A percentile compares a stretch with the other conserved stretches of the same genome.
phyloP scores from a whole-genome alignment of 2,113 vertebrate species.

The Cervus canadensis region DNA sequence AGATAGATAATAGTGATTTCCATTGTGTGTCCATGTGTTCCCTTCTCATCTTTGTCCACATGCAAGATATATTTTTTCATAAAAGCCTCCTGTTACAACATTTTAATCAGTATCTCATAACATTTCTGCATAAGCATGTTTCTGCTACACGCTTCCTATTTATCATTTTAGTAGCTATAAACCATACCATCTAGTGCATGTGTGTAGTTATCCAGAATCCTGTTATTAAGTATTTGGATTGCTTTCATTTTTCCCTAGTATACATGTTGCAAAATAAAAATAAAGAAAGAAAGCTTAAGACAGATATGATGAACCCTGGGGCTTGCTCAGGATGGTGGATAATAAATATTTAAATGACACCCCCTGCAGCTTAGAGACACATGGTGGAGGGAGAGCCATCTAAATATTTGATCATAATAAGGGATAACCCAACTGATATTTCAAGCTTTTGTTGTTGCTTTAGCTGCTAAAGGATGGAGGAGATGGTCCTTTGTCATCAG shows the following conservation, averaged over 20 bases:
- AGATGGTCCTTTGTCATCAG: not conserved
- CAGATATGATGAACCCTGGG: no score
- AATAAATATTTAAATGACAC: no score
- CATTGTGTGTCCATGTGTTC: not conserved
- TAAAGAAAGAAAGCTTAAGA: not conserved
- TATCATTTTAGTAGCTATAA: not conserved
- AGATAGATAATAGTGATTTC: not conserved
- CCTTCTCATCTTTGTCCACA: not conserved
- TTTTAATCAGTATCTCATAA: not conserved
- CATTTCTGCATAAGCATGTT: not conserved
- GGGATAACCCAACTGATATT: not conserved
- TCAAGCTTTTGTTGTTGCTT: not conserved
- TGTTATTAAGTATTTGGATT: no score
- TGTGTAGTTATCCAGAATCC: not conserved
- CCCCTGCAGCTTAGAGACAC: not conserved
- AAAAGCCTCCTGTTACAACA: not conserved
- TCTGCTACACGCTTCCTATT: not conserved
- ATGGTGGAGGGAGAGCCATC: not conserved
- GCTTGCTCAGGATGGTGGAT: not conserved
- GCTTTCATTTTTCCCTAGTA: not conserved
- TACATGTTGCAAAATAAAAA: not conserved
- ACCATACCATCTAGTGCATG: rapidly evolving
- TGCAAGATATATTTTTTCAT: not conserved
- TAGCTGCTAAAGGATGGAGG: not conserved
- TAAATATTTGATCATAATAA: not conserved